These are phyloP conservation scores for Alviniconcha strummeri DNA, from an alignment of 2,888 invertebrate genomes.

Conservation along the genomic window DNA sequence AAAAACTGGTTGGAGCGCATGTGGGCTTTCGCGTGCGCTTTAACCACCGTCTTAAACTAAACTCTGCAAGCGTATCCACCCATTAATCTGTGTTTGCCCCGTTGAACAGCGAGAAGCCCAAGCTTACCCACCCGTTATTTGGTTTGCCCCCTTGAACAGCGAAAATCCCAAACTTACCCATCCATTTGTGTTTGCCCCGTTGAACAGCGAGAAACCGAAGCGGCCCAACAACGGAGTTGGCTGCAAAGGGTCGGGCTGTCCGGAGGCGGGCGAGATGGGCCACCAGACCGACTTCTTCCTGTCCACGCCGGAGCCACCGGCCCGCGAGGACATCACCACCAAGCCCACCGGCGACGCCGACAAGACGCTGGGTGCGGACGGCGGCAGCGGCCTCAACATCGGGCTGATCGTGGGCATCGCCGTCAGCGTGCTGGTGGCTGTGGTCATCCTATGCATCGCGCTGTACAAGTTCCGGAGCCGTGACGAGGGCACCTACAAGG, in stretches of 20 bases:
- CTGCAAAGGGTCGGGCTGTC: slow-evolving; percentile 22
- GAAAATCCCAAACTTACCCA: too few relatives aligned
- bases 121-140: too few relatives aligned
- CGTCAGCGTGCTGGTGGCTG: slow-evolving; percentile 88
- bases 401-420: slow-evolving; percentile 89
- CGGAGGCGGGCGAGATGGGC: slow-evolving; percentile 5
- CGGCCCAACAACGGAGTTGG: background rate
- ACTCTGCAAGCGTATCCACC: too few relatives aligned
- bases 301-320: slow-evolving; percentile 29
- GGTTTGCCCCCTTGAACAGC: too few relatives aligned
- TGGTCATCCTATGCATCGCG: slow-evolving; percentile 89
- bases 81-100: too few relatives aligned
- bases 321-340: slow-evolving; percentile 13
- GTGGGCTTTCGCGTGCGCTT: too few relatives aligned
- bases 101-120: too few relatives aligned
- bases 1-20: too few relatives aligned
- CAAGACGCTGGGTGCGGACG: slow-evolving; percentile 27
- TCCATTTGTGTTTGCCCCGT: too few relatives aligned
- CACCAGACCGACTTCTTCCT: slow-evolving; percentile 32
- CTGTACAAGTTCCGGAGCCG: slow-evolving; percentile 75
- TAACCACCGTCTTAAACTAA: too few relatives aligned
- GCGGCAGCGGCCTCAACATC: slow-evolving; percentile 39
- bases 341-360: slow-evolving; percentile 36
- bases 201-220: background rate
- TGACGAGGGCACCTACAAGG: slow-evolving; percentile 93